A percentile compares a stretch with the other conserved stretches of the same genome.
Conservation (phyloP, 2,888 invertebrate species). For the Drosophila stalkeri region DNA sequence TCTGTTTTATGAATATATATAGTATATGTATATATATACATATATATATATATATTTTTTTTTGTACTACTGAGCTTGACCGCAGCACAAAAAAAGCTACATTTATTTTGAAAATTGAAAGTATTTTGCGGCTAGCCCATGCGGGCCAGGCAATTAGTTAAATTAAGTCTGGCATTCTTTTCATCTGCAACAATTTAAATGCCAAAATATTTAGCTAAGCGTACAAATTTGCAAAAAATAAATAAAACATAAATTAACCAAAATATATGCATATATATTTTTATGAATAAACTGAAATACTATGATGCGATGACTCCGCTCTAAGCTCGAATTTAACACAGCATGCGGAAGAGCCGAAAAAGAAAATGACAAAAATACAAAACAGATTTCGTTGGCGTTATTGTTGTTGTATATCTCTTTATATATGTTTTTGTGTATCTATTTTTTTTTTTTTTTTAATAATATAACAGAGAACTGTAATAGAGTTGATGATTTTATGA, state of each 20-base stretch:
- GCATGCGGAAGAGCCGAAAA: constrained; percentile 36
- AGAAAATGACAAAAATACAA: constrained; percentile 27
- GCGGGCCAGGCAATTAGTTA: constrained; percentile 63
- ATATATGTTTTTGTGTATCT: background rate
- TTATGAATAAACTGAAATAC: constrained; percentile 13
- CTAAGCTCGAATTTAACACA: constrained; percentile 41
- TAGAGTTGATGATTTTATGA: constrained; percentile 79
- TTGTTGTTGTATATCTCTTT: background rate
- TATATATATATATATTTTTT: background rate
- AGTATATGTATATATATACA: too few relatives aligned
- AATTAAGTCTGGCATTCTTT: constrained; percentile 51
- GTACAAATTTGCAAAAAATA: constrained; percentile 5
- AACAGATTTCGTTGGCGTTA: constrained; percentile 16
- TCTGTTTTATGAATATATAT: constrained; percentile 1
- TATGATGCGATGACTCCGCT: constrained; percentile 26
- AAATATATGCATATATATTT: constrained; percentile 5
- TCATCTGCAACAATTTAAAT: constrained; percentile 26
- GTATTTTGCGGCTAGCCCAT: constrained; percentile 64
- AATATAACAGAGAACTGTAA: constrained; percentile 59
- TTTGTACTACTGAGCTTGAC: constrained; percentile 23
- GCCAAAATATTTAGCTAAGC: constrained; percentile 22
- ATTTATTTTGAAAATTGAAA: constrained; percentile 59
- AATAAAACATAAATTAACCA: constrained; percentile 14
- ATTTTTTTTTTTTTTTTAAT: constrained; percentile 15
- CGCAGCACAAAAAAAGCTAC: constrained; percentile 30